Conservation (phyloP, 2,113 vertebrate genomes). For the Lepidothrix coronata region DNA sequence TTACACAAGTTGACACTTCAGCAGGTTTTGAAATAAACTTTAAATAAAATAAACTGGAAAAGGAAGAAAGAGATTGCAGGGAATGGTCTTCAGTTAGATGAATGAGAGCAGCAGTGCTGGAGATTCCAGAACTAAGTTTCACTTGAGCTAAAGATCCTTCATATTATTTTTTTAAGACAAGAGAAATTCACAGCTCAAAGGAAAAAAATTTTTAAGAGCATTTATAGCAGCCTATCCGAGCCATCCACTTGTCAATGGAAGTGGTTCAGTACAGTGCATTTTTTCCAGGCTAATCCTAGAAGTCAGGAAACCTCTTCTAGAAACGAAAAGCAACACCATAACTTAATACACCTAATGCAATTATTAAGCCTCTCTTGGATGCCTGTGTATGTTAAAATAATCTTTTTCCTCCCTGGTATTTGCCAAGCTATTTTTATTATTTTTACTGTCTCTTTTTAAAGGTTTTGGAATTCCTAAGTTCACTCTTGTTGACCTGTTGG, state of each 20-base stretch:
- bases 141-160: neutral
- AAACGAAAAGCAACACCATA: neutral
- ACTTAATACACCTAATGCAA: neutral
- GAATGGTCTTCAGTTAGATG: neutral
- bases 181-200: neutral
- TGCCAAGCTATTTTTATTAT: neutral
- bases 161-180: neutral
- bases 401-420: neutral
- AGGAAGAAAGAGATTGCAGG: neutral
- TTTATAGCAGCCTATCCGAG: neutral
- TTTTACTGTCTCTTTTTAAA: neutral
- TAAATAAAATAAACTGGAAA: neutral
- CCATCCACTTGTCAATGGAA: neutral
- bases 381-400: neutral
- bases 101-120: neutral
- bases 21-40: neutral
- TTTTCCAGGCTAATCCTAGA: neutral
- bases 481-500: neutral
- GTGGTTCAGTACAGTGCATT: neutral
- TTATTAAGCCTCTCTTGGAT: neutral
- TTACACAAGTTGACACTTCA: neutral
- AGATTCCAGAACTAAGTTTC: neutral
- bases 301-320: neutral
- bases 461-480: neutral
- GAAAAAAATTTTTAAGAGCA: neutral